Percentiles rank a stretch among this genome's conserved stretches.
Conservation (phyloP, 2,888 invertebrate species). For the Desoria tigrina region DNA sequence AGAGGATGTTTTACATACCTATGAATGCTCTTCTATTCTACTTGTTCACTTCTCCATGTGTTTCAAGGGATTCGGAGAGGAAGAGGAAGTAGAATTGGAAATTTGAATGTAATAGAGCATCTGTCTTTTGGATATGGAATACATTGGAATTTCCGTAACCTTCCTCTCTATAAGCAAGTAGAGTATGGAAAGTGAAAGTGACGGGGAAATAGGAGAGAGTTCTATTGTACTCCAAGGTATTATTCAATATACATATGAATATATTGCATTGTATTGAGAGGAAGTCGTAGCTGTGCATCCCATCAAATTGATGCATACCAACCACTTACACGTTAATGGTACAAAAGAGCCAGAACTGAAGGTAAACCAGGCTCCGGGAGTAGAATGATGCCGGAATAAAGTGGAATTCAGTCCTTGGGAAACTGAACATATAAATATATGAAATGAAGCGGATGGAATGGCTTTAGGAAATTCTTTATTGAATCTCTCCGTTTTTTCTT, state of each 20-base stretch:
- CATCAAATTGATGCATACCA: slow-evolving; percentile 27
- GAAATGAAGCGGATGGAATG: slow-evolving; percentile 25
- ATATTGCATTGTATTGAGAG: slow-evolving; percentile 12
- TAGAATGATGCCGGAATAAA: background rate
- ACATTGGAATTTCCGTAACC: no score
- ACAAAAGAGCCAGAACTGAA: slow-evolving; percentile 13
- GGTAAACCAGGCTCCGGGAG: background rate
- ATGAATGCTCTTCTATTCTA: no score
- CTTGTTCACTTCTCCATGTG: no score
- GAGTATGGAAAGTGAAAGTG: slow-evolving; percentile 19
- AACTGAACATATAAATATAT: background rate
- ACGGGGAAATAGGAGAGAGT: slow-evolving; percentile 17
- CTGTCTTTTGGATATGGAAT: no score
- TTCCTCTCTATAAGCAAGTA: no score
- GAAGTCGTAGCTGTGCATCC: slow-evolving; percentile 16
- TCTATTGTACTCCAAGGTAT: slow-evolving; percentile 17
- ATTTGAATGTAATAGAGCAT: no score
- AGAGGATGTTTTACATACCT: no score
- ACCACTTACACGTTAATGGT: slow-evolving; percentile 22
- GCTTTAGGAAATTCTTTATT: slow-evolving; percentile 30
- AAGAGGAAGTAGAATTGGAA: no score
- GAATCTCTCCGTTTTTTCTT: slow-evolving; percentile 28
- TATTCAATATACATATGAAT: slow-evolving; percentile 19
- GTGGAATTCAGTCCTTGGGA: slow-evolving; percentile 8
- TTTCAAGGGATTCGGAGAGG: no score